Conservation (phyloP, 1,140 invertebrate genomes). For the Ips nitidus region DNA sequence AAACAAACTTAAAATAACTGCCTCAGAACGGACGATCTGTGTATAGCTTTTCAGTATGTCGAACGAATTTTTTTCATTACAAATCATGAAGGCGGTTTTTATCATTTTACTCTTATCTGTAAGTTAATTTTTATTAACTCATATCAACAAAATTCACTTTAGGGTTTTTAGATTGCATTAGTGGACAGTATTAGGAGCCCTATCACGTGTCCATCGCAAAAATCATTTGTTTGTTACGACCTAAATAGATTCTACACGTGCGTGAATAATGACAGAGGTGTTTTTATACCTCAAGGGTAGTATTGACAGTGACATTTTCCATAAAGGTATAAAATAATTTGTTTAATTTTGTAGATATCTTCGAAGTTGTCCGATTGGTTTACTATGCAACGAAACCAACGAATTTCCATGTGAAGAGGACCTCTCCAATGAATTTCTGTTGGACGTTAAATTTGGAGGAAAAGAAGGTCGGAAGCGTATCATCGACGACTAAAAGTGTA, state of each 20-base stretch:
- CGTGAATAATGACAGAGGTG: background rate
- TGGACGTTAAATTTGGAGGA: conserved; percentile 18
- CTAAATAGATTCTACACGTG: conserved; percentile 6
- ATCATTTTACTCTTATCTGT: no score
- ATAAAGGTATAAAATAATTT: background rate
- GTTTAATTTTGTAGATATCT: conserved; percentile 12
- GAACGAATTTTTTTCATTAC: no score
- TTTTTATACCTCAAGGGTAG: background rate
- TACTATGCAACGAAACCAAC: conserved; percentile 16
- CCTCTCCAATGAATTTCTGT: conserved; percentile 19
- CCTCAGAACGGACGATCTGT: background rate
- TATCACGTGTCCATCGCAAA: background rate
- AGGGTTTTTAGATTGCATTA: conserved; percentile 6
- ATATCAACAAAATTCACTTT: background rate
- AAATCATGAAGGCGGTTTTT: no score
- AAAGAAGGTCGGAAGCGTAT: conserved; percentile 25
- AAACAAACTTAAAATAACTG: conserved; percentile 7
- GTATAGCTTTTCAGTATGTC: no score
- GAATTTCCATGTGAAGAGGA: conserved; percentile 17
- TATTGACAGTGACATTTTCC: background rate
- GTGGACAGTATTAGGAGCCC: background rate
- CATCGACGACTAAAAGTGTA: conserved; percentile 18
- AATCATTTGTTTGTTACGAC: conserved; percentile 8
- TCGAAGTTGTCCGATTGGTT: conserved; percentile 14
- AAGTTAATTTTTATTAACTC: no score